Conservation (phyloP, 2,113 vertebrate genomes). For the Naja naja region DNA sequence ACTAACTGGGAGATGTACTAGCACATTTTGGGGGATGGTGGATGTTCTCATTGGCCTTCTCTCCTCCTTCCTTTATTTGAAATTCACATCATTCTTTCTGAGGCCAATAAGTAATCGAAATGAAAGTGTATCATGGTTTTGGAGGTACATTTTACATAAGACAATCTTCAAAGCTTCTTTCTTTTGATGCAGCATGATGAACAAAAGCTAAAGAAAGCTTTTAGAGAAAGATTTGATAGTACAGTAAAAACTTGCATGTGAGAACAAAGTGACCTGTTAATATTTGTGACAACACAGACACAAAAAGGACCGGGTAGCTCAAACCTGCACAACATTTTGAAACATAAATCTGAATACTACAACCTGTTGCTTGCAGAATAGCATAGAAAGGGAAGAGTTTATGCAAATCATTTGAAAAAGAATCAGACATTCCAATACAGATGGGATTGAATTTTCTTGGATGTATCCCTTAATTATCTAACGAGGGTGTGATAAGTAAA, state of each 20-base stretch:
- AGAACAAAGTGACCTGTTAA: constrained; percentile 24
- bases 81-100: constrained; percentile 51
- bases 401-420: background rate
- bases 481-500: background rate
- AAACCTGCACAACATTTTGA: background rate
- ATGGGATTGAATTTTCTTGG: background rate
- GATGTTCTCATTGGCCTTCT: background rate
- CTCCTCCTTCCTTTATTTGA: constrained; percentile 35
- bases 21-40: constrained; percentile 39
- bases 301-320: background rate
- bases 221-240: constrained; percentile 38
- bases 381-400: background rate
- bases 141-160: constrained; percentile 51
- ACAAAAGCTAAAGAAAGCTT: constrained; percentile 41
- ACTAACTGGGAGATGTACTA: constrained; percentile 62
- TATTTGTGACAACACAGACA: background rate
- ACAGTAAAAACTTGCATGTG: constrained; percentile 45
- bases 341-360: background rate
- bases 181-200: constrained; percentile 44
- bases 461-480: background rate
- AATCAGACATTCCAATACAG: background rate
- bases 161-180: constrained; percentile 48
- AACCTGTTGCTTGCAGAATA: background rate
- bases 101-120: constrained; percentile 45
- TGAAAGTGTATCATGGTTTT: constrained; percentile 38